Percentiles rank a stretch among this genome's conserved stretches.
These are phyloP conservation scores for Alectoris magna DNA, from an alignment of 2,797 vertebrate species.

Conservation along the genomic window DNA sequence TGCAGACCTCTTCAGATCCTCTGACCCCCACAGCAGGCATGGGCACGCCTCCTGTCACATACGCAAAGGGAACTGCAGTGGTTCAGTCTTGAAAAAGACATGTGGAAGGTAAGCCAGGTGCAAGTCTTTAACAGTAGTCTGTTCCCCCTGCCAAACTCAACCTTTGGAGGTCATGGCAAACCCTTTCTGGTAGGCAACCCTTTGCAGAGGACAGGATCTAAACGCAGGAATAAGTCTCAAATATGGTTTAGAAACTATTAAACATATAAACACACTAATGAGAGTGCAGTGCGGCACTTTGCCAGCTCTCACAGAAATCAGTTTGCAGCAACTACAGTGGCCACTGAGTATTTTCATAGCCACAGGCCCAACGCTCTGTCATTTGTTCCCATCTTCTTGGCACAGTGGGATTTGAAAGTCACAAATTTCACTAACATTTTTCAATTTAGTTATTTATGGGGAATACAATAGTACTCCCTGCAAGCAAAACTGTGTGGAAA, in stretches of 20 bases:
- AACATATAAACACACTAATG: not conserved
- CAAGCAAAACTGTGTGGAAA: not conserved
- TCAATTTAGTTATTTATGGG: not conserved
- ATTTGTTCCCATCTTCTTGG: not conserved
- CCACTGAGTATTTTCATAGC: not conserved
- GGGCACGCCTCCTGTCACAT: rapidly evolving
- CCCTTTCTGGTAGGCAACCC: not conserved
- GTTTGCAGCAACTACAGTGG: not conserved
- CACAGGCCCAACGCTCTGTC: rapidly evolving
- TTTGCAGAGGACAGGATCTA: not conserved
- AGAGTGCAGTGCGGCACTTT: not conserved
- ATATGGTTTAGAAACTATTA: not conserved
- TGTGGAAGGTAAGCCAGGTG: not conserved
- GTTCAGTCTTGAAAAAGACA: rapidly evolving
- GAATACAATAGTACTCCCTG: not conserved
- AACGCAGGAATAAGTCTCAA: not conserved
- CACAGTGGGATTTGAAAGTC: not conserved
- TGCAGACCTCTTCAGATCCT: not conserved
- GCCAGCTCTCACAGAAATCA: not conserved
- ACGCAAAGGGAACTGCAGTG: not conserved
- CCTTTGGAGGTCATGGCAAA: not conserved
- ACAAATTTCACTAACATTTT: not conserved
- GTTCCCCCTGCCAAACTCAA: rapidly evolving
- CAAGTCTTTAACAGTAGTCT: not conserved
- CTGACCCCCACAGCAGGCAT: not conserved